Base-by-base conservation (phyloP, 2,797 vertebrate genomes). In the Novumbra hubbsi region DNA sequence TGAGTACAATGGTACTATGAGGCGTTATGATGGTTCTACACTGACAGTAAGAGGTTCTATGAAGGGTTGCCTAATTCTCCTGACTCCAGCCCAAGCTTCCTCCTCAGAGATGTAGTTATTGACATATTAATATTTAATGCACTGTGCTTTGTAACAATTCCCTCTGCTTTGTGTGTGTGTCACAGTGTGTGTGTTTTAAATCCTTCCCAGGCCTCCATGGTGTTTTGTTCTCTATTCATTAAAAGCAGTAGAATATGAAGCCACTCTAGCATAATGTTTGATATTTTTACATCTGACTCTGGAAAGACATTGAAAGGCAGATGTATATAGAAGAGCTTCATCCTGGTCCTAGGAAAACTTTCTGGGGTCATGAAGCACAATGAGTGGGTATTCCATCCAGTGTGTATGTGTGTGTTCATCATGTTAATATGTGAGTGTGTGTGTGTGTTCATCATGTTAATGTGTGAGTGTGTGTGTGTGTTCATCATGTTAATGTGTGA, bases 101-200 rank as follows among this genome's bases (percentile, higher is more conserved):
- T 62, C 34, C 21, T 55, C 48, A 11, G 34, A 63, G 21, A 60
- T 69, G 72, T 72, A 72, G 60, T 64, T 80, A 77, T 77, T 72
- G 69, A 68, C 63, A 32, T 74, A 41, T 72, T 79, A 65, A 75
- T 75, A 55, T 75, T 73, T 74, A 64, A 72, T 48, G 68, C 27
- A 24, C 48, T 30, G 27, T 64, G 16, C 62, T 16, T 15, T 64
- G 62, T 64, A 17, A 32, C 62, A 64, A 57, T 57, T 57, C 55
- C n/a, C 1, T 19, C n/a, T 57, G 41, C 52, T 12, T 7, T 21
- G 50, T n/a, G 7, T 45, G 41, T 45, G 49, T 52, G 14, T 50
- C 14, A 24, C 38, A 57, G 57, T 32, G 45, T 71, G n/a, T 70
- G 41, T 21, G 19, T 27, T 2, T 28, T 66, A 17, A 11, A 21